These are phyloP conservation scores for Dicrurus megarhynchus DNA, from an alignment of 2,113 vertebrate genomes.

Conservation along the genomic window DNA sequence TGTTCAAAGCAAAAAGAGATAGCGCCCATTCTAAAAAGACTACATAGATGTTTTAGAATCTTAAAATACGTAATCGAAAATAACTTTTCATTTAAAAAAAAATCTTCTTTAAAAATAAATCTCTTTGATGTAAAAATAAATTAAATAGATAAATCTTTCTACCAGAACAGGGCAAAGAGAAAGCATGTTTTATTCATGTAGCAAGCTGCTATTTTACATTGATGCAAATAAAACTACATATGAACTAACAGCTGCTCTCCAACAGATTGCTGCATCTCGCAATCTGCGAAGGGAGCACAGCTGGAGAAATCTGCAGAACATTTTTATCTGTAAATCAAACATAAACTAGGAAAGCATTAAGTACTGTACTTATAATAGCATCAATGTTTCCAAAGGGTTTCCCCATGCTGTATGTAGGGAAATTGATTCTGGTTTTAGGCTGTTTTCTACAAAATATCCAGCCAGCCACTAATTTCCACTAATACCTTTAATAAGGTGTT, in stretches of 20 bases:
- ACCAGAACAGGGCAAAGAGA: neutral
- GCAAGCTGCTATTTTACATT: constrained; percentile 62
- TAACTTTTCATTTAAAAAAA: neutral
- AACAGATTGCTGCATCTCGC: constrained; percentile 38
- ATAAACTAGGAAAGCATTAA: constrained; percentile 37
- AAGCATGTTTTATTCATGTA: constrained; percentile 71
- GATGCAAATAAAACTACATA: constrained; percentile 65
- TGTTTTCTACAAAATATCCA: neutral
- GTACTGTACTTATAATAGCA: neutral
- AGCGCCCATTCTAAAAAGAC: neutral
- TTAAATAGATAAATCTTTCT: constrained; percentile 45
- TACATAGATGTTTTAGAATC: neutral
- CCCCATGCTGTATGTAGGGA: neutral
- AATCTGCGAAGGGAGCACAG: constrained; percentile 55
- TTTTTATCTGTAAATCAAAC: constrained; percentile 68
- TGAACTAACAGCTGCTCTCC: constrained; percentile 69
- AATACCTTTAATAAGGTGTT: too few relatives aligned
- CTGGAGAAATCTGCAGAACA: constrained; percentile 57
- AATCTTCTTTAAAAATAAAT: constrained; percentile 18
- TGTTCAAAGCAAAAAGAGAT: neutral
- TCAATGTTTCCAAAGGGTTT: neutral
- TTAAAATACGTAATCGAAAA: neutral
- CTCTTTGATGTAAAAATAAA: neutral
- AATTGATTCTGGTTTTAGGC: neutral
- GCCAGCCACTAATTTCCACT: neutral